Conservation (phyloP, 2,888 invertebrate genomes). For the Rhorus exstirpatorius region DNA sequence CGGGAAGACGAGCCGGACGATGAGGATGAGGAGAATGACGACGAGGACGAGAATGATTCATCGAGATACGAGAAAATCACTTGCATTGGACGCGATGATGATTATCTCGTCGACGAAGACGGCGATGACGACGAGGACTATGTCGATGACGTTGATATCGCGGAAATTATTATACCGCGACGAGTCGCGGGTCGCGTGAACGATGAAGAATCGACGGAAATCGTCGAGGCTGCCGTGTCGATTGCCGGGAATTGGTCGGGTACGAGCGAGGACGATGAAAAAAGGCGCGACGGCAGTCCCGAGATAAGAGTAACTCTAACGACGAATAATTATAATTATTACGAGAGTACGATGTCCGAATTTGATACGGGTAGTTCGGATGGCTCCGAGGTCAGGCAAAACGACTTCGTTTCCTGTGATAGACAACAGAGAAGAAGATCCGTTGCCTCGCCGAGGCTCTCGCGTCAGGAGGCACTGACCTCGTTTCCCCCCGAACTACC, state of each 20-base stretch:
- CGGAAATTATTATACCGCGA: conserved; percentile 72
- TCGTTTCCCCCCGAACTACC: conserved; percentile 86
- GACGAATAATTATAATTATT: conserved; percentile 26
- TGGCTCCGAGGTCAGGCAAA: conserved; percentile 72
- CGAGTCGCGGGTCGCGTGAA: conserved; percentile 81
- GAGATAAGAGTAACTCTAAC: conserved; percentile 69
- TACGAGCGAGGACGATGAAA: conserved; percentile 21
- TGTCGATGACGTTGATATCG: conserved; percentile 65
- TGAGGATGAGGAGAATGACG: background rate
- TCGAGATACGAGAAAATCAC: conserved; percentile 9
- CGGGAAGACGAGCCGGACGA: conserved; percentile 73
- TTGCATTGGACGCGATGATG: conserved; percentile 66
- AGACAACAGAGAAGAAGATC: conserved; percentile 89
- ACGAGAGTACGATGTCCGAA: conserved; percentile 52
- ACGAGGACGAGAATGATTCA: conserved; percentile 9
- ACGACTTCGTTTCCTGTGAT: conserved; percentile 68
- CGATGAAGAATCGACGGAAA: conserved; percentile 85
- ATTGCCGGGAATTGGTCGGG: background rate
- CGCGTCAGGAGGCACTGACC: conserved; percentile 93
- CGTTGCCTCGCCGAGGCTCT: conserved; percentile 88
- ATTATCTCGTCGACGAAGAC: conserved; percentile 68
- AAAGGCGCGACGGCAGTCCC: conserved; percentile 66
- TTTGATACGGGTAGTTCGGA: conserved; percentile 66
- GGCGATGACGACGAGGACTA: conserved; percentile 73
- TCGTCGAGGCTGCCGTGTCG: conserved; percentile 77